Conservation (phyloP, 2,888 invertebrate species). For the Taphrorychus bicolor region DNA sequence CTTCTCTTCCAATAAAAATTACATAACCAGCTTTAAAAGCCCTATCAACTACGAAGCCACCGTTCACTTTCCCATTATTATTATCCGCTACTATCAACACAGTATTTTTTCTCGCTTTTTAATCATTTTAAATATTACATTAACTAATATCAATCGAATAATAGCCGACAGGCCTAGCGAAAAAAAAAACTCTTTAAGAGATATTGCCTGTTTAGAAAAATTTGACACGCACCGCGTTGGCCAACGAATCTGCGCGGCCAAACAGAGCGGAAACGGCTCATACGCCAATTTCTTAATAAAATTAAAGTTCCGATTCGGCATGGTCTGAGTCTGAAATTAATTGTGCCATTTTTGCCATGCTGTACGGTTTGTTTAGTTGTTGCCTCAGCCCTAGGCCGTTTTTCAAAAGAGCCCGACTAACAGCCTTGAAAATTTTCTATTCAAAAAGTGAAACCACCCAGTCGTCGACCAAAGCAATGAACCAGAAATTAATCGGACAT, state of each 20-base stretch:
- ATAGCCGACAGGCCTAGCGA: not conserved
- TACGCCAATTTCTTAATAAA: slow-evolving; percentile 28
- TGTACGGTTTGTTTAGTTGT: not conserved
- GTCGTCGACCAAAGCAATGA: not conserved
- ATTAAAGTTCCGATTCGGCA: slow-evolving; percentile 8
- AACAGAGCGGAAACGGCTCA: slow-evolving; percentile 31
- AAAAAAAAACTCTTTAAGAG: not conserved
- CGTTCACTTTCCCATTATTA: not conserved
- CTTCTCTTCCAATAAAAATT: not conserved
- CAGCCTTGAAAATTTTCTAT: not conserved
- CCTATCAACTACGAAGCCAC: not conserved
- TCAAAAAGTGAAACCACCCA: not conserved
- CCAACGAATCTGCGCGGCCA: slow-evolving; percentile 16
- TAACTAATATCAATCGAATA: not conserved
- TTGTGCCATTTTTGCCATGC: slow-evolving; percentile 9
- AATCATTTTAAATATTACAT: not conserved
- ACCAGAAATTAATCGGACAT: not conserved
- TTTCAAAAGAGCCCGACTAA: not conserved
- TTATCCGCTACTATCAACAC: not conserved
- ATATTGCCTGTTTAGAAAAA: slow-evolving; percentile 9
- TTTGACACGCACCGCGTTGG: slow-evolving; percentile 18
- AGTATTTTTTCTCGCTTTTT: not conserved
- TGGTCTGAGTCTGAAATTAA: slow-evolving; percentile 13
- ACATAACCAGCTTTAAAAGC: not conserved
- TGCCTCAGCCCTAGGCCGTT: not conserved